These are phyloP conservation scores for Rhabdophis nuchalis DNA, from an alignment of 2,797 vertebrate genomes.

Conservation along the genomic window DNA sequence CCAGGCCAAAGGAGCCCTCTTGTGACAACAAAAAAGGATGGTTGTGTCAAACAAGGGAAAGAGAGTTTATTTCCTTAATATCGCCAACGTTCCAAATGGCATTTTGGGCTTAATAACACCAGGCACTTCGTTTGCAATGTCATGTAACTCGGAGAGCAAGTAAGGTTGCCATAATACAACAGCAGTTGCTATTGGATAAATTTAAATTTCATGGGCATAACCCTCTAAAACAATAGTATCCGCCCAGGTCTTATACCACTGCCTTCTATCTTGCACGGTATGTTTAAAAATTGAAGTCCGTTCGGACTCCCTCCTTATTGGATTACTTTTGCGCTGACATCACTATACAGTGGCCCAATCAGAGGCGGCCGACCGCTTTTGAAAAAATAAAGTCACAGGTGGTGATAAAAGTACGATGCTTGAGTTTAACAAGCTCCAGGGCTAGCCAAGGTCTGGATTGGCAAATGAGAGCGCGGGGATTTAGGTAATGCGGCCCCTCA, in stretches of 20 bases:
- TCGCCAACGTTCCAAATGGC: neutral
- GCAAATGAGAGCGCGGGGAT: fast-evolving
- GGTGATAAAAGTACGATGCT: neutral
- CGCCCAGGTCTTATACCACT: neutral
- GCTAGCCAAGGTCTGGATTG: neutral
- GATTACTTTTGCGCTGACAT: neutral
- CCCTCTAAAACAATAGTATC: neutral
- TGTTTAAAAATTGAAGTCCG: neutral
- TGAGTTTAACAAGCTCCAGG: constrained; percentile 3
- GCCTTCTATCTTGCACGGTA: too few species aligned
- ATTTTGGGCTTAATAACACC: neutral
- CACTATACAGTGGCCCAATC: constrained; percentile 1
- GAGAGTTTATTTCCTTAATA: neutral
- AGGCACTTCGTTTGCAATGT: neutral
- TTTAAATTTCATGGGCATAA: neutral
- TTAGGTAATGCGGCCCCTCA: neutral
- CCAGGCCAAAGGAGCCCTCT: too few species aligned
- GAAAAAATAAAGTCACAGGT: fast-evolving
- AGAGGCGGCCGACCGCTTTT: neutral
- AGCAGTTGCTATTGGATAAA: neutral
- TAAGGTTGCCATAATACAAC: neutral
- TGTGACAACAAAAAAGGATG: neutral
- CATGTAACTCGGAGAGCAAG: neutral
- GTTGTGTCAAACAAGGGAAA: neutral
- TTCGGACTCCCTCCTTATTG: neutral